These are phyloP conservation scores for Carapus acus DNA, from an alignment of 2,797 vertebrate genomes.

Conservation along the genomic window DNA sequence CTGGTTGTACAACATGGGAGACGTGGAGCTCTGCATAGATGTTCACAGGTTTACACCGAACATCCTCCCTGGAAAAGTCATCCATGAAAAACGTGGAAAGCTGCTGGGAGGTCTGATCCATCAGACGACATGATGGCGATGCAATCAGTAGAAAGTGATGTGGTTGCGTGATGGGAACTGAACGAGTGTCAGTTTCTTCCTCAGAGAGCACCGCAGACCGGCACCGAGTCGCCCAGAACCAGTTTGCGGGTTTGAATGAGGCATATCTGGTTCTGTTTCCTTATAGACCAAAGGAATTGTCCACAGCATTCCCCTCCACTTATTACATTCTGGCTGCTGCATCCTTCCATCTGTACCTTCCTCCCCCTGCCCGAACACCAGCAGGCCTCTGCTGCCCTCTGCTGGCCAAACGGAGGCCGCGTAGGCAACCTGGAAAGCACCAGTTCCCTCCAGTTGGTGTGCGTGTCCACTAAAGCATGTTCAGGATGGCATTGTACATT, in stretches of 20 bases:
- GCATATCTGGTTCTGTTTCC: constrained; percentile 12
- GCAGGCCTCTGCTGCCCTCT: constrained; percentile 61
- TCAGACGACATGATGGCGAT: constrained; percentile 24
- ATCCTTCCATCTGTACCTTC: no score
- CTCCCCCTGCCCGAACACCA: constrained; percentile 25
- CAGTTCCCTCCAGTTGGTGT: constrained; percentile 22
- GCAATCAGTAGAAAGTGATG: constrained; percentile 29
- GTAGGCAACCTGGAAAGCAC: constrained; percentile 42
- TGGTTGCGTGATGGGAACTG: constrained; percentile 45
- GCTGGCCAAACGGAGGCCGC: constrained; percentile 49
- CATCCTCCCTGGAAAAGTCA: constrained; percentile 30
- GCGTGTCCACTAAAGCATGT: constrained; percentile 76
- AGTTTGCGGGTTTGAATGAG: constrained; percentile 29
- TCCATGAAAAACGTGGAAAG: constrained; percentile 39
- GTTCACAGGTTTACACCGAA: constrained; percentile 27
- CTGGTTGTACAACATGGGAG: constrained; percentile 58
- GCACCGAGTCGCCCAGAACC: constrained; percentile 19
- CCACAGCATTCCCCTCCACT: constrained; percentile 29
- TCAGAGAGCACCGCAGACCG: constrained; percentile 25
- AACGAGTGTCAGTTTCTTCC: constrained; percentile 2
- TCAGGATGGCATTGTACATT: constrained; percentile 98
- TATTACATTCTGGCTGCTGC: constrained; percentile 43
- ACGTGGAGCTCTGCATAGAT: constrained; percentile 29
- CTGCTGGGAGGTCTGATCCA: constrained; percentile 17
- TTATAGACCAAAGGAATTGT: constrained; percentile 11